These are phyloP conservation scores for Notothenia rossii DNA, from an alignment of 2,113 vertebrate genomes.

Conservation along the genomic window DNA sequence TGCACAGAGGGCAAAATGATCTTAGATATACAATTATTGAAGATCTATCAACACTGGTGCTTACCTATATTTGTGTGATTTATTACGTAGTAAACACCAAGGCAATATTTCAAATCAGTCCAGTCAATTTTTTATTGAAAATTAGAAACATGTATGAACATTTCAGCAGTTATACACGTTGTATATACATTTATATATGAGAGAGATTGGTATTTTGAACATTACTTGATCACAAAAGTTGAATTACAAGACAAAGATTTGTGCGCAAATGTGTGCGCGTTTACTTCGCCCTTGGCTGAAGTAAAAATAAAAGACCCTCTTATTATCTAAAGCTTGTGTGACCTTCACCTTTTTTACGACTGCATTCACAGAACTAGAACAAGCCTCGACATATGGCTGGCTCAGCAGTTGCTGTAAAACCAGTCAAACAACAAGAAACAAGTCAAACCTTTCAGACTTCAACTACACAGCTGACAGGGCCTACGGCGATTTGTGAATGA, in stretches of 20 bases:
- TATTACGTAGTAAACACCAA: no score
- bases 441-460: conserved; percentile 32
- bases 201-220: no score
- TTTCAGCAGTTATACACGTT: no score
- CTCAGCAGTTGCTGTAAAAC: conserved; percentile 34
- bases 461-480: neutral
- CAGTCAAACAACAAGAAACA: conserved; percentile 18
- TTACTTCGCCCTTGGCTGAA: neutral
- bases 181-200: no score
- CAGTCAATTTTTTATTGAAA: no score
- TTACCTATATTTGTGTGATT: no score
- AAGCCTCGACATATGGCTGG: conserved; percentile 1
- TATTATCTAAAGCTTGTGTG: conserved; percentile 15
- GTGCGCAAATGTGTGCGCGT: neutral
- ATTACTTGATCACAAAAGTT: neutral
- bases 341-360: neutral
- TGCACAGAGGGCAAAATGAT: no score
- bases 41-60: no score
- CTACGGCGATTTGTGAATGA: neutral
- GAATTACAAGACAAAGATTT: neutral
- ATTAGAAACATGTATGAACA: no score
- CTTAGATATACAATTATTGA: no score
- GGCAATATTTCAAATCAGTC: no score
- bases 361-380: conserved; percentile 1
- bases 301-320: neutral